phyloP scores from a whole-genome alignment of 1,140 invertebrate genomes.

The Brachionus rotundiformis region DNA sequence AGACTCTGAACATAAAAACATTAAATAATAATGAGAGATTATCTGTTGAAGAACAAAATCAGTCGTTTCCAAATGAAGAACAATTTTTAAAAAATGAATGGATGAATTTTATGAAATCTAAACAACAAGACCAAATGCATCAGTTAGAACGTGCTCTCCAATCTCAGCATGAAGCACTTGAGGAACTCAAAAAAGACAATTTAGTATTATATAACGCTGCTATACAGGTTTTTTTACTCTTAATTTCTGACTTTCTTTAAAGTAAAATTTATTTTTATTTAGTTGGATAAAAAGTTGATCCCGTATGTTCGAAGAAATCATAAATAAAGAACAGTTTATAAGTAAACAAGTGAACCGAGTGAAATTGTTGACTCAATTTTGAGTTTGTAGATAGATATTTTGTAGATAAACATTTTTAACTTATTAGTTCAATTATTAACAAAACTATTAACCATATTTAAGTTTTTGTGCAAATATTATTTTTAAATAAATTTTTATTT shows the following conservation, averaged over 20 bases:
- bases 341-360: not conserved
- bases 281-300: conserved; percentile 3
- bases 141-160: not conserved
- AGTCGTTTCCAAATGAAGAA: not conserved
- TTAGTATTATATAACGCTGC: conserved; percentile 21
- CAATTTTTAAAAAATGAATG: conserved; percentile 48
- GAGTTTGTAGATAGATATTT: not conserved
- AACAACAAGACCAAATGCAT: conserved; percentile 18
- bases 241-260: not conserved
- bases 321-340: not conserved
- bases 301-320: not conserved
- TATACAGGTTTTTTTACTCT: conserved; percentile 15
- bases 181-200: conserved; percentile 47
- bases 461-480: not conserved
- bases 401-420: not conserved
- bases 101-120: not conserved
- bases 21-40: not conserved
- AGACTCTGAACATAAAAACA: not conserved
- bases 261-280: not conserved
- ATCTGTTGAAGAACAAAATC: not conserved
- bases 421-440: not conserved
- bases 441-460: not conserved
- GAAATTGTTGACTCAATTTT: not conserved
- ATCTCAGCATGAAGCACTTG: conserved; percentile 30
- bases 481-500: too few species aligned